Conservation (phyloP, 2,888 invertebrate genomes). For the Vanessa cardui region DNA sequence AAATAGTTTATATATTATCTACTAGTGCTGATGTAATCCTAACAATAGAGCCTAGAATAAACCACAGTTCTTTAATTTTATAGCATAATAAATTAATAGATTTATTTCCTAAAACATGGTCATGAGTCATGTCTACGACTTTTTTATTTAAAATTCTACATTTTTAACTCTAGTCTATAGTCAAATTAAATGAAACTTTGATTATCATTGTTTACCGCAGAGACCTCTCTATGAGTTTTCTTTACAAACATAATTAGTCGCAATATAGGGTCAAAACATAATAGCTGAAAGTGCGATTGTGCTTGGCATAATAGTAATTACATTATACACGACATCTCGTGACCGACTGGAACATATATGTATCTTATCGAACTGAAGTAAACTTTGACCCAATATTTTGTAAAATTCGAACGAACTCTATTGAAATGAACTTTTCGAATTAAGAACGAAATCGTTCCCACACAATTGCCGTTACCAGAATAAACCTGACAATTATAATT, state of each 20-base stretch:
- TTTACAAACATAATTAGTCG: slow-evolving; percentile 57
- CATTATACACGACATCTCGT: slow-evolving; percentile 47
- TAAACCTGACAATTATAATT: slow-evolving; percentile 1
- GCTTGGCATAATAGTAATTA: slow-evolving; percentile 44
- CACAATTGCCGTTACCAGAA: not conserved
- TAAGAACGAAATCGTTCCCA: not conserved
- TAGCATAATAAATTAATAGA: too few species aligned
- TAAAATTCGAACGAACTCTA: slow-evolving; percentile 24
- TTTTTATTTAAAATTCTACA: too few species aligned
- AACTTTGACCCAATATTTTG: slow-evolving; percentile 36
- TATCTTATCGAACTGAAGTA: slow-evolving; percentile 34
- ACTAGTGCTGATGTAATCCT: too few species aligned
- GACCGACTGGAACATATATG: slow-evolving; percentile 28
- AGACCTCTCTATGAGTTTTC: not conserved
- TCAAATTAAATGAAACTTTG: too few species aligned
- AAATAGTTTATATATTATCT: too few species aligned
- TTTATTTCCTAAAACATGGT: too few species aligned
- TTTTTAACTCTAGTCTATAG: too few species aligned
- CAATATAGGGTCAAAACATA: slow-evolving; percentile 49
- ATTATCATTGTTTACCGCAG: too few species aligned
- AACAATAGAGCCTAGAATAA: too few species aligned
- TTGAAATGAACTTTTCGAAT: slow-evolving; percentile 24
- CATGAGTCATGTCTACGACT: too few species aligned
- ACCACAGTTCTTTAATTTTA: too few species aligned
- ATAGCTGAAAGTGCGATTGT: slow-evolving; percentile 53